Evolutionary conservation across 1,140 invertebrate genomes (phyloP), one percentile per base, ranked within the genome.

Genomic region (Drosophila saltans): DNA sequence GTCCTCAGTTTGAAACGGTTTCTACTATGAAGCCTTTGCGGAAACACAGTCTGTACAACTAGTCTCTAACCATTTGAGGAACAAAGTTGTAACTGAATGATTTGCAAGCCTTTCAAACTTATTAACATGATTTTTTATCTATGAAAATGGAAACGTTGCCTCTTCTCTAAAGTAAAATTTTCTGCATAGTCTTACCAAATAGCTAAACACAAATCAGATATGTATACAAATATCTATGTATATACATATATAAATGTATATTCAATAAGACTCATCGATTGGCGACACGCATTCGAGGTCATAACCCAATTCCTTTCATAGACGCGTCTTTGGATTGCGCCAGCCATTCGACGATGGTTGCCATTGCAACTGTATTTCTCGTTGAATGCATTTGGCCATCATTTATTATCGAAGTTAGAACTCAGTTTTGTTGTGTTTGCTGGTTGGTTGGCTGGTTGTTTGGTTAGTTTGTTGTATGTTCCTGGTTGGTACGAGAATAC

Each of bases 271-370:
- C 10, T 39, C 36, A 40, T 59, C 57, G 30, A 59, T 39, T 77
- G 80, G 83, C 81, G 81, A 85, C 89, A 91, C 88, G 88, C 89
- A 91, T 91, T 91, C 73, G 88, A 91, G 88, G 88, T 91, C 88
- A 85, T 89, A 91, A 91, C 88, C 88, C 88, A 91, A 82, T 91
- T 91, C 88, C 88, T 91, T 89, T 68, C 71, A 61, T 69, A 69
- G 82, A 36, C 58, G 40, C 39, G 40, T 45, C 57, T 40, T 21
- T 55, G 11, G 56, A 16, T 30, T 62, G 63, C 36, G 63, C 36
- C 10, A 16, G 61, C 9, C 69, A 58, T 16, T 16, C 16, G 48
- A 58, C 81, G 78, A 77, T 69, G 72, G 69, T 79, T 67, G 80
- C 75, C 45, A 52, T 52, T 69, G 80, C 81, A 81, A 76, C 67